Base-by-base conservation (phyloP, 2,797 vertebrate species). In the Scleropages formosus region DNA sequence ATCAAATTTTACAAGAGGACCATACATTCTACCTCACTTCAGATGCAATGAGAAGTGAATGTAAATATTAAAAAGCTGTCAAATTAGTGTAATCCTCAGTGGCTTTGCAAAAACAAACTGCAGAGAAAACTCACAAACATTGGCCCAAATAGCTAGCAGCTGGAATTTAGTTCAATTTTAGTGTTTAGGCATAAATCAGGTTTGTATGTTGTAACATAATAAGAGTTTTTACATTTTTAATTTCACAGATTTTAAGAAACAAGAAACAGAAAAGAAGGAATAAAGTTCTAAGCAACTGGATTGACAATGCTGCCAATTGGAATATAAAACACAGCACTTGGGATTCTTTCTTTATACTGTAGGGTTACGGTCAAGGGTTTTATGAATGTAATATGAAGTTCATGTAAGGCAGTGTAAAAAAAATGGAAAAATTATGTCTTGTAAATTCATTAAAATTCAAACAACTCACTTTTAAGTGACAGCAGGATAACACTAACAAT, bases 131-230 rank as follows among this genome's bases (percentile, higher is more conserved):
- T 82, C 79, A 78, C 75, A 83, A 77, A 81, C 74, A 79, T 71
- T 20, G 49, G 58, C 62, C 1, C 60, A 75, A 77, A 51, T 72
- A 56, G 27, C 77, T 69, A 75, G 74, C 62, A 75, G 73, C 76
- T 77, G 70, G 80, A 83, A 81, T 81, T 77, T 79, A 78, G 81
- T 80, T 80, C 79, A 83, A 82, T 75, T 77, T 59, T 26, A 44
- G 65, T 63, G 82, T 83, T 77, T 84, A 79, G 82, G 79, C 79
- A 79, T 79, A 81, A 73, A 73, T 84, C 78, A 84, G 76, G 79
- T 82, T 85, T 82, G 80, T 80, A 82, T 82, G 82, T 82, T 83
- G 83, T 80, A 78, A 80, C 79, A 75, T 75, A 78, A 81, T 81
- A 81, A 61, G n/a, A 66, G 60, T 74, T 81, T 83, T 85, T 84